Conservation (phyloP, 2,797 vertebrate species). For the Masticophis lateralis region DNA sequence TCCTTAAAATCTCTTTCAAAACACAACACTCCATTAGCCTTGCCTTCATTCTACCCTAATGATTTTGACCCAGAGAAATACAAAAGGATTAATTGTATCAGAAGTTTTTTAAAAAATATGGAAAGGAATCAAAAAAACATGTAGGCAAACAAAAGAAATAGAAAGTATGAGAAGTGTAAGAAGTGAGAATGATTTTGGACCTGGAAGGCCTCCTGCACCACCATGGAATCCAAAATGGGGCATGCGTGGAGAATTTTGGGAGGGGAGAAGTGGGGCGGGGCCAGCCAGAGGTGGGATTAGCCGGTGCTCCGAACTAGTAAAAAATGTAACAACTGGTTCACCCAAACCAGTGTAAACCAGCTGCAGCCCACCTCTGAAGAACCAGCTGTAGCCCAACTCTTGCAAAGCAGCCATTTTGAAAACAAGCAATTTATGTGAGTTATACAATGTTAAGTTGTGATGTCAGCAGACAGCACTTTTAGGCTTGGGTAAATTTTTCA, state of each 20-base stretch:
- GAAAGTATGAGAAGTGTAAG: slow-evolving; percentile 20
- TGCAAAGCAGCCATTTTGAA: background rate
- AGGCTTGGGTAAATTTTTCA: background rate
- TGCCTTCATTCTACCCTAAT: slow-evolving; percentile 21
- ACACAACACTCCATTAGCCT: background rate
- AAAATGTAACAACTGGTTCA: too few relatives aligned
- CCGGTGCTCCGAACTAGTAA: too few relatives aligned
- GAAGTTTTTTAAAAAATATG: background rate
- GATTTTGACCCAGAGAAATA: slow-evolving; percentile 20
- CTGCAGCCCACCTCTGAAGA: too few relatives aligned
- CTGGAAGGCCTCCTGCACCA: too few relatives aligned
- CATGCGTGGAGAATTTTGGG: too few relatives aligned
- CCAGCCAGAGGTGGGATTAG: too few relatives aligned
- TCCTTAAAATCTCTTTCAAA: slow-evolving; percentile 27
- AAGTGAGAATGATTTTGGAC: slow-evolving; percentile 36
- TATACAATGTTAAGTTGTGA: background rate
- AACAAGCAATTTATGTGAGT: background rate
- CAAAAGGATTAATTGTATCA: slow-evolving; percentile 13
- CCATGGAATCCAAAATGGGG: too few relatives aligned
- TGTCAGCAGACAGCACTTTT: background rate
- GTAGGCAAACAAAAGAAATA: slow-evolving; percentile 25
- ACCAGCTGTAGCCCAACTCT: too few relatives aligned
- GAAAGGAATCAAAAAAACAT: background rate
- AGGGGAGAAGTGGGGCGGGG: too few relatives aligned
- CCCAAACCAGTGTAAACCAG: too few relatives aligned